phyloP scores from a whole-genome alignment of 2,113 vertebrate species.

The Mirza zaza region DNA sequence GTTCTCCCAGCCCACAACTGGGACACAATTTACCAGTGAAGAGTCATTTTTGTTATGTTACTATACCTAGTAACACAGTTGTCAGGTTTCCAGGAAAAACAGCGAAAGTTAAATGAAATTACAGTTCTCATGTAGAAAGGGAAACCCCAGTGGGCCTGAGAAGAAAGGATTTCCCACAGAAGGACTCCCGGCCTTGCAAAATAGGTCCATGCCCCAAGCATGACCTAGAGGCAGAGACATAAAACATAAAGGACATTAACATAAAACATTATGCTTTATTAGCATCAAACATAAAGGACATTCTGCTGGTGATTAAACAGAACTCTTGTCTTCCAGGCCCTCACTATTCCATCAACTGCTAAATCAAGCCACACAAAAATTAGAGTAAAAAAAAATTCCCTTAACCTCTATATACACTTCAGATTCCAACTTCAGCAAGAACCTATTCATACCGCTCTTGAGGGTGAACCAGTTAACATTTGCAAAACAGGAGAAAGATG shows the following conservation, averaged over 20 bases:
- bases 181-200: not conserved
- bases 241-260: not conserved
- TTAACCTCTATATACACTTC: not conserved
- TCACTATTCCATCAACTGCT: not conserved
- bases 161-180: not conserved
- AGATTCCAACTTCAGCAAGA: conserved; percentile 19
- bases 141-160: not conserved
- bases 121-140: not conserved
- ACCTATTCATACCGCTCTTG: not conserved
- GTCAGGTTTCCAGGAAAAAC: not conserved
- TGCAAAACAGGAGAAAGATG: not conserved
- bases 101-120: not conserved
- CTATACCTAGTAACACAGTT: not conserved
- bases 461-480: not conserved
- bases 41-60: not conserved
- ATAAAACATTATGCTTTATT: too few species aligned
- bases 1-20: not conserved
- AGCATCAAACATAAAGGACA: not conserved
- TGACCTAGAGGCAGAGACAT: not conserved
- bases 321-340: not conserved
- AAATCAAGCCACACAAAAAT: not conserved
- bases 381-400: not conserved
- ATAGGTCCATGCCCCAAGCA: not conserved
- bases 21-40: not conserved
- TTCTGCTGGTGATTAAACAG: not conserved